Base-by-base conservation (phyloP, 2,888 invertebrate genomes). In the Phalera bucephala region DNA sequence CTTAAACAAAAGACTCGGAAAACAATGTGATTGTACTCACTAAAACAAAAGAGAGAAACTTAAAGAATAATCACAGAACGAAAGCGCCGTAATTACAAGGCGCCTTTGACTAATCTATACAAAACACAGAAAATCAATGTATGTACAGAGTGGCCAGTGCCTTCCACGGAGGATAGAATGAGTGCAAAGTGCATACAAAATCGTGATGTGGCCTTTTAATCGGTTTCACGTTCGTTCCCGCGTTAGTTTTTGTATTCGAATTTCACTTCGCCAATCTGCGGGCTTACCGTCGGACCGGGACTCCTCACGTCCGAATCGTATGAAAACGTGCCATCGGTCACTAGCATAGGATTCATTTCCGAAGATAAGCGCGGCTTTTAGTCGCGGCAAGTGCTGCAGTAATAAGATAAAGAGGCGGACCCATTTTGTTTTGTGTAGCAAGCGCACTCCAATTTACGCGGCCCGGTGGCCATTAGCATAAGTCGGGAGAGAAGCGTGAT, bases 101-200 rank as follows among this genome's bases (percentile, higher is more conserved):
- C 71, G 60, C 79, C 69, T 72, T 75, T 72, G 72, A 70, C 75
- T 80, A 79, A 80, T 81, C 77, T 75, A 69, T 64, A 69, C 65
- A 64, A 75, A 76, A 79, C 72, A 77, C 64, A 80, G 72, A 80
- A 69, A 75, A 80, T 76, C 75, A 73, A 80, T 75, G 76, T 75
- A 80, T 79, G 70, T 57, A 65, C 65, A 66, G 65, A 77, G 69
- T 64, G 72, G 69, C 70, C 72, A 53, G 69, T 71, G 58, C 74
- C 74, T 69, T 75, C 69, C 67, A 68, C 72, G 68, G 68, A 66
- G 79, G 70, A 80, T 81, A 79, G 68, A 84, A 79, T 79, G 80
- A 87, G 87, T 88, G 86, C 89, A 89, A 87, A 89, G 87, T 85
- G 89, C 87, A 89, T 85, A 86, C 85, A 82, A 78, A 88, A 87